Conservation (phyloP, 2,888 invertebrate species). For the Scaptomyza polygonia region DNA sequence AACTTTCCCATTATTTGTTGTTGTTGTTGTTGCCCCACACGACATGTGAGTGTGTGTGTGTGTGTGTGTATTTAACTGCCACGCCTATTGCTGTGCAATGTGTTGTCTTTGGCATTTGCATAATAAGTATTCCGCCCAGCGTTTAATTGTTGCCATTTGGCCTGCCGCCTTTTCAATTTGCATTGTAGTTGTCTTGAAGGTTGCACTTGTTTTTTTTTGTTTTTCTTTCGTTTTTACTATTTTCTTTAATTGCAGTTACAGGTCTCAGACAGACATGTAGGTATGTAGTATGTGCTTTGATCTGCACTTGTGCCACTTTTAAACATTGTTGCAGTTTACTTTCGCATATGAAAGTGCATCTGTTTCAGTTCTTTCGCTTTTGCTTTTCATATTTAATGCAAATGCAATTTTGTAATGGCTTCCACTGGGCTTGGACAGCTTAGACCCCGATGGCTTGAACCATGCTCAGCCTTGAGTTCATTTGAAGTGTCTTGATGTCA, state of each 20-base stretch:
- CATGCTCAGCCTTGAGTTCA: slow-evolving; percentile 37
- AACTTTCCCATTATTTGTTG: slow-evolving; percentile 63
- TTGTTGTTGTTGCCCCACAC: slow-evolving; percentile 21
- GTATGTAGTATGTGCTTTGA: slow-evolving; percentile 5
- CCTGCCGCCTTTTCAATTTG: slow-evolving; percentile 52
- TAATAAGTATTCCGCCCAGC: slow-evolving; percentile 48
- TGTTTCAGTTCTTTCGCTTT: slow-evolving; percentile 36
- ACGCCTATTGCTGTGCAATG: slow-evolving; percentile 24
- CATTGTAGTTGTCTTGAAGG: slow-evolving; percentile 42
- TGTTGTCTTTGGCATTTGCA: slow-evolving; percentile 47
- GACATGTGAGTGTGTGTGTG: slow-evolving; percentile 19
- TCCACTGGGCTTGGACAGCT: slow-evolving; percentile 25
- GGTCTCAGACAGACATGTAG: slow-evolving; percentile 2
- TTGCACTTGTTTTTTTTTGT: slow-evolving; percentile 37
- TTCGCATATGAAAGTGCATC: slow-evolving; percentile 65
- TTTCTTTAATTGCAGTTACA: slow-evolving; percentile 29
- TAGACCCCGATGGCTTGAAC: slow-evolving; percentile 14
- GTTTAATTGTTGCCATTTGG: slow-evolving; percentile 50
- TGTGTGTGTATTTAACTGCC: slow-evolving; percentile 18
- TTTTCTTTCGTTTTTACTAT: slow-evolving; percentile 4
- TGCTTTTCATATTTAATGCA: slow-evolving; percentile 19
- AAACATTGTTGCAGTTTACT: slow-evolving; percentile 23
- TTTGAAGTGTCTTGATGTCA: slow-evolving; percentile 14
- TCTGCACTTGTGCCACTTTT: slow-evolving; percentile 60
- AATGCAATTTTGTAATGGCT: slow-evolving; percentile 47